Percentiles rank a stretch among this genome's conserved stretches.
Conservation (phyloP, 2,888 invertebrate species). For the Drosophila demipolita region DNA sequence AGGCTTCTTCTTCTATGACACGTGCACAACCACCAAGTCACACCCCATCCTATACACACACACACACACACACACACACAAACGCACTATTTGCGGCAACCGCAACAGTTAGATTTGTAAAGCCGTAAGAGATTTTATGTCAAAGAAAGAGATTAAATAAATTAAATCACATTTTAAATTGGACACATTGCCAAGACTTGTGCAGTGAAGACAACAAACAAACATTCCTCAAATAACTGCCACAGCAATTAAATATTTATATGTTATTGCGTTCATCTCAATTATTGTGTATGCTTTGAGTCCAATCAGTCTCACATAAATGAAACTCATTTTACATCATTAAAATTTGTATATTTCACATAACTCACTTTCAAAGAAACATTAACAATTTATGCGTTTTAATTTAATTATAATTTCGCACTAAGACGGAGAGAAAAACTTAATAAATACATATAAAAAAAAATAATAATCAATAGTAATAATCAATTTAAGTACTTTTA, state of each 20-base stretch:
- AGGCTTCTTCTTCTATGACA: neutral
- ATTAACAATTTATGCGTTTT: neutral
- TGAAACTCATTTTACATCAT: neutral
- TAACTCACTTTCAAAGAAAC: neutral
- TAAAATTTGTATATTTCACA: neutral
- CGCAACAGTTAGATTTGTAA: slow-evolving; percentile 3
- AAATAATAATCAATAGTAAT: too few species aligned
- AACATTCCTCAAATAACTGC: neutral
- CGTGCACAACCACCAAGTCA: neutral
- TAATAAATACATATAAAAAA: too few species aligned
- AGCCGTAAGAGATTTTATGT: slow-evolving; percentile 4
- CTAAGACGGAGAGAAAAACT: neutral
- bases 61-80: neutral
- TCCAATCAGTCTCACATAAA: neutral
- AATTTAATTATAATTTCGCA: neutral
- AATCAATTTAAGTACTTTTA: too few species aligned
- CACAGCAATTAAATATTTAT: neutral
- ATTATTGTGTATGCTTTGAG: neutral
- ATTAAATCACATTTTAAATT: slow-evolving; percentile 14
- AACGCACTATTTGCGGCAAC: slow-evolving; percentile 1
- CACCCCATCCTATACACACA: neutral
- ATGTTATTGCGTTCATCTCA: neutral
- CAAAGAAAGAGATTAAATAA: slow-evolving; percentile 17
- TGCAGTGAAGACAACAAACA: neutral
- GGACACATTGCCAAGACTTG: neutral